Conservation (phyloP, 2,888 invertebrate genomes). For the Limnephilus rhombicus region DNA sequence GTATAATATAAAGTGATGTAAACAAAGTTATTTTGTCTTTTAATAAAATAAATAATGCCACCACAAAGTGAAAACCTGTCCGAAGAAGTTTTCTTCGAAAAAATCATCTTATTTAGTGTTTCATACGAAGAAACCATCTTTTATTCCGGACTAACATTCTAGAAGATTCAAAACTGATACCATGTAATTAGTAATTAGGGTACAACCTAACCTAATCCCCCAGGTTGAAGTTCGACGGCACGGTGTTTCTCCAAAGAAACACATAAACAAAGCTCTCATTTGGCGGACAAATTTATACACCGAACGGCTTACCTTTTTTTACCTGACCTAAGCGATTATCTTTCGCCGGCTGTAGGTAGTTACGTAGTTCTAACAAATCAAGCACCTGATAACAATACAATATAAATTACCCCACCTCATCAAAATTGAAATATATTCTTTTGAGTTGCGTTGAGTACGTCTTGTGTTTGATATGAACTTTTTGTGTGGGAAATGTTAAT, state of each 20-base stretch:
- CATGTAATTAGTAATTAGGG: background rate
- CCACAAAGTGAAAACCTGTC: too few species aligned
- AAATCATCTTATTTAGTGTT: too few species aligned
- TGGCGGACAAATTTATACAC: slow-evolving; percentile 40
- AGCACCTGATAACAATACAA: background rate
- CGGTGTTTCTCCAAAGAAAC: slow-evolving; percentile 11
- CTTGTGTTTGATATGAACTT: background rate
- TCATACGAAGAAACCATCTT: background rate
- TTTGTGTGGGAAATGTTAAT: background rate
- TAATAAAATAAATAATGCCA: too few species aligned
- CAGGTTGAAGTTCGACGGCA: slow-evolving; percentile 33
- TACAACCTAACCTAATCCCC: background rate
- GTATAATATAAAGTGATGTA: too few species aligned
- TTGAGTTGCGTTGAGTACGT: background rate
- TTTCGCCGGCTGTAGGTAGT: slow-evolving; percentile 18
- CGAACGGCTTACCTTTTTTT: slow-evolving; percentile 36
- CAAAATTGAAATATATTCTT: background rate
- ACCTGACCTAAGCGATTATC: slow-evolving; percentile 31
- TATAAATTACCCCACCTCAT: background rate
- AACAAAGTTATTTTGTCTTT: too few species aligned
- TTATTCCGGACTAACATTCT: background rate
- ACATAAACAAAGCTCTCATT: slow-evolving; percentile 11
- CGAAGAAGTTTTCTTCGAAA: too few species aligned
- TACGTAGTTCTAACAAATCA: background rate
- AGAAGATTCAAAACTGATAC: background rate